phyloP scores from a whole-genome alignment of 1,140 invertebrate species.

The Chironomus tepperi region DNA sequence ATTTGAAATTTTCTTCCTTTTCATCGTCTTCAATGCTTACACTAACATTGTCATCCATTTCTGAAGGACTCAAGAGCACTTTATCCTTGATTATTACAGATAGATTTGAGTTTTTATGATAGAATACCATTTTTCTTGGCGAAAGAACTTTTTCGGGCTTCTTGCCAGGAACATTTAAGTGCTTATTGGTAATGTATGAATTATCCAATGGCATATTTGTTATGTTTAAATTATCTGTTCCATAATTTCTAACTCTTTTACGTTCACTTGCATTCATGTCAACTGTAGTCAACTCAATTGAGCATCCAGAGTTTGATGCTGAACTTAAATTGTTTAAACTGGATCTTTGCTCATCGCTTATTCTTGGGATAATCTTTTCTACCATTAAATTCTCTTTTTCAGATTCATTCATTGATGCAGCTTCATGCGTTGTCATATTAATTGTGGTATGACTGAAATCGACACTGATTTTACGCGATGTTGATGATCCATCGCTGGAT shows the following conservation, averaged over 20 bases:
- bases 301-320: neutral
- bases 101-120: neutral
- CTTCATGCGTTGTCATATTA: neutral
- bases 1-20: neutral
- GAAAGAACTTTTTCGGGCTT: neutral
- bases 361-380: neutral
- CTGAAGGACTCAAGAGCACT: neutral
- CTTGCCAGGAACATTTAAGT: neutral
- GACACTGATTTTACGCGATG: neutral
- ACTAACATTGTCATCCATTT: neutral
- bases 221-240: conserved; percentile 5
- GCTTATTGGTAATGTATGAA: neutral
- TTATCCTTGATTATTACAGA: neutral
- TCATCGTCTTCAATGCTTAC: neutral
- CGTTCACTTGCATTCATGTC: neutral
- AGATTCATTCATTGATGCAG: neutral
- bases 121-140: neutral
- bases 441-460: neutral
- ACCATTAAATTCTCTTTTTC: neutral
- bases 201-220: neutral
- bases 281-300: neutral
- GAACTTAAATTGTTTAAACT: neutral
- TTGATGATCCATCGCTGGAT: neutral
- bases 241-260: neutral
- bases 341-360: neutral